phyloP scores from a whole-genome alignment of 2,888 invertebrate genomes.

The Branchellion lobata region DNA sequence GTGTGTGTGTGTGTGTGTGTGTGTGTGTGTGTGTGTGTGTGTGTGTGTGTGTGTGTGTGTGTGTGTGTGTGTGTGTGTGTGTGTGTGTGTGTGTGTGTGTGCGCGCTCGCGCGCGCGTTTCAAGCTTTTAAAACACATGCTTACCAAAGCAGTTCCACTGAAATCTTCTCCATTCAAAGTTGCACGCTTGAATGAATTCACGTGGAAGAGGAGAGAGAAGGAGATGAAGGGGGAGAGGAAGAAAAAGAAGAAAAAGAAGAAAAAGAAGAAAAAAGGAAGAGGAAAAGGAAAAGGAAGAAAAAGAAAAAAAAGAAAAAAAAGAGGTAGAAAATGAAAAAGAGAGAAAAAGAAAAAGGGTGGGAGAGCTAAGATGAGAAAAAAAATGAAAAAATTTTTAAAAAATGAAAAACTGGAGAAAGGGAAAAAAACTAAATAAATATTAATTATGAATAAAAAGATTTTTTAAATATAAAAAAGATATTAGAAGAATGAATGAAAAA shows the following conservation, averaged over 20 bases:
- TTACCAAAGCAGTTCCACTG: too few relatives aligned
- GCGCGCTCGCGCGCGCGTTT: background rate
- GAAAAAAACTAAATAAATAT: background rate
- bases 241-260: too few relatives aligned
- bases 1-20: slow-evolving; percentile 30
- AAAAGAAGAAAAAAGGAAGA: too few relatives aligned
- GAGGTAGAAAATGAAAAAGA: background rate
- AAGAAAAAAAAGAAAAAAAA: too few relatives aligned
- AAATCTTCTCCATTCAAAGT: too few relatives aligned
- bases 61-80: slow-evolving; percentile 13
- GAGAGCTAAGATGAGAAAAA: background rate
- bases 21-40: slow-evolving; percentile 21
- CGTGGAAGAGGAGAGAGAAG: too few relatives aligned
- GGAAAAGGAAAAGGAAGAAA: too few relatives aligned
- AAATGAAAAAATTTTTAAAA: background rate
- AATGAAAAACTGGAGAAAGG: background rate
- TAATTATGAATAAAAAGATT: background rate
- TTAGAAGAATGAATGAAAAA: too few relatives aligned
- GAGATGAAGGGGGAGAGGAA: too few relatives aligned
- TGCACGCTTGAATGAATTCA: too few relatives aligned
- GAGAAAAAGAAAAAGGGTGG: background rate
- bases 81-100: slow-evolving; percentile 36
- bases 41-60: slow-evolving; percentile 10
- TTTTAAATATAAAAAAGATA: too few relatives aligned
- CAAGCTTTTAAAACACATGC: too few relatives aligned